phyloP scores from a whole-genome alignment of 2,113 vertebrate species.

The Ia io region DNA sequence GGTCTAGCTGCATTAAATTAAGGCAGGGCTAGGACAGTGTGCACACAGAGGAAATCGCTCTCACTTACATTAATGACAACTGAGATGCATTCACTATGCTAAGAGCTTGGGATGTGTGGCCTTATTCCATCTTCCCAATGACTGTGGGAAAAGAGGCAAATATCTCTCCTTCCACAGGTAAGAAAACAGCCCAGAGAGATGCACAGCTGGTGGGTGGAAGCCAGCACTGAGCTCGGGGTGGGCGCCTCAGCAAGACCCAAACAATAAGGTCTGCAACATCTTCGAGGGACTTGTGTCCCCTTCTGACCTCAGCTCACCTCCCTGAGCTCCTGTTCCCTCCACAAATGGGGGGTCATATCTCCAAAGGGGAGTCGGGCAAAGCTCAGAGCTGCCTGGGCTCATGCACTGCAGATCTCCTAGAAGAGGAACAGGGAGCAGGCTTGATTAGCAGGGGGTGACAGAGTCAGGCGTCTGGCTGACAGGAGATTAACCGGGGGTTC shows the following conservation, averaged over 20 bases:
- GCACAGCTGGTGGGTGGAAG: fast-evolving
- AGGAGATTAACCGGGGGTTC: constrained; percentile 43
- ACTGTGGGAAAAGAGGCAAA: neutral
- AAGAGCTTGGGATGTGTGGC: neutral
- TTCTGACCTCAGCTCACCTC: neutral
- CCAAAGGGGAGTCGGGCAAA: neutral
- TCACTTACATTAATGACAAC: neutral
- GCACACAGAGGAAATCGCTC: neutral
- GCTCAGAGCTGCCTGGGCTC: neutral
- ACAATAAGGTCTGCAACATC: neutral
- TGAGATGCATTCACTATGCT: too few relatives aligned
- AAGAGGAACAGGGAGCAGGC: neutral
- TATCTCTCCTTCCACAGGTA: neutral
- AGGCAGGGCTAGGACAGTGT: neutral
- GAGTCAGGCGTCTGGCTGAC: constrained; percentile 57
- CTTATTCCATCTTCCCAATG: neutral
- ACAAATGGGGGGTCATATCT: neutral
- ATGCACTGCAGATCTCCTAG: neutral
- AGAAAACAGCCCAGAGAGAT: neutral
- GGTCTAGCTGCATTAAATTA: neutral
- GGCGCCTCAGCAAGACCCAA: neutral
- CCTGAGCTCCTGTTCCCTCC: fast-evolving
- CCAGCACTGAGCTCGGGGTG: neutral
- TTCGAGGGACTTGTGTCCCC: neutral
- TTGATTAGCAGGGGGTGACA: constrained; percentile 59